Base-by-base conservation (phyloP, 2,113 vertebrate genomes). In the Illadopsis cleaveri region DNA sequence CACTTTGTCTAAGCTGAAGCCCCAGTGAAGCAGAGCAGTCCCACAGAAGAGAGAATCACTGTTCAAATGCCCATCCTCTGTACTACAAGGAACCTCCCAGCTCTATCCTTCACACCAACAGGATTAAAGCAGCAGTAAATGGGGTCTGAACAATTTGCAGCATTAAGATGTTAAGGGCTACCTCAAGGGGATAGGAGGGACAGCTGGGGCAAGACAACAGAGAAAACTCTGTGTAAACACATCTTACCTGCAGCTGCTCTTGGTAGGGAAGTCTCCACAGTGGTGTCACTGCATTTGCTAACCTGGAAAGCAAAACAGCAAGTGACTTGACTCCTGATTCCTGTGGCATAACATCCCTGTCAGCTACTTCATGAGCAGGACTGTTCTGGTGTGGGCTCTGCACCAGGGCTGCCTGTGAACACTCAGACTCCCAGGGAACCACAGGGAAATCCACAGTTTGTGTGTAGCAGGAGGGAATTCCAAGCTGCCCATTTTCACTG, bases 201-300 rank as follows among this genome's bases (percentile, higher is more conserved):
- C 35, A 53, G 23, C 0, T 58, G 31, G 16, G 69, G 44, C 28
- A 91, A 69, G 11, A 58, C 1, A 2, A 73, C 47, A 77, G 25
- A 94, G 42, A 28, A 37, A 61, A 88, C 7, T 51, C 69, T 71
- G 48, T 5, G 5, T 44, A 61, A 72, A 33, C 51, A 37, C 40
- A 50, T 80, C 94, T 72, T 84, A 98, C 96, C 96, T 97, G 96
- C 38, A 99, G 98, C 93, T 99, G 98, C 40, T 99, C 97, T 27
- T 98, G 97, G 94, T 99, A 99, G 69, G 94, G 97, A 50, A 99
- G 92, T 90, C 98, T 98, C 98, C 98, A 99, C n/a, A 99, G 95
- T 23, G 98, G 98, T 6, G 97, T 99, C 50, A 97, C 98, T 13
- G 38, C 95, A 24, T 98, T 96, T 6, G 98, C 97, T 78, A 99